These are phyloP conservation scores for Myrmophylax atrothorax DNA, from an alignment of 2,113 vertebrate species.

Conservation along the genomic window DNA sequence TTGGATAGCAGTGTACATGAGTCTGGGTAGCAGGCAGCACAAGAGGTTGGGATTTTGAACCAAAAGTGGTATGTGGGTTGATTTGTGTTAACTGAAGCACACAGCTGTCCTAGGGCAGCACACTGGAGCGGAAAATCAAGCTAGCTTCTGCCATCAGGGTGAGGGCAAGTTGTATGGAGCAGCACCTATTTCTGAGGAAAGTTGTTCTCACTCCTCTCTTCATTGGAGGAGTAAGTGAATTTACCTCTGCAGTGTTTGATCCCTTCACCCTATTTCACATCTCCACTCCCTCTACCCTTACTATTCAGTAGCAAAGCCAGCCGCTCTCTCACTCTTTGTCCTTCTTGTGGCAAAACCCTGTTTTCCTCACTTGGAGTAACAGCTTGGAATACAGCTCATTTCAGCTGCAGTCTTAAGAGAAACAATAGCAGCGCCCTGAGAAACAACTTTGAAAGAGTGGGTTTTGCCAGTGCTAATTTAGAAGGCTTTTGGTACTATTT, in stretches of 20 bases:
- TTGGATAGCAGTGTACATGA: background rate
- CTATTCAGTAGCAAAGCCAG: background rate
- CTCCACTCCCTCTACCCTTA: background rate
- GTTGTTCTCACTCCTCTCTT: background rate
- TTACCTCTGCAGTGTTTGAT: background rate
- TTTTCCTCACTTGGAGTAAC: background rate
- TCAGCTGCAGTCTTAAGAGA: background rate
- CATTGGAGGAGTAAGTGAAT: background rate
- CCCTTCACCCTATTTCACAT: background rate
- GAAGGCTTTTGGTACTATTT: background rate
- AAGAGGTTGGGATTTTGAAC: background rate
- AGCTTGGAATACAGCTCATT: background rate
- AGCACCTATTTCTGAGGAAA: background rate
- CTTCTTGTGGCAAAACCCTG: background rate
- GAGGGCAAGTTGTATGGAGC: background rate
- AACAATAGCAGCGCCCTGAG: background rate
- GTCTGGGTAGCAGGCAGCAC: background rate
- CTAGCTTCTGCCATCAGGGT: background rate
- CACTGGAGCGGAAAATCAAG: background rate
- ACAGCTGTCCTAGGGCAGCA: background rate
- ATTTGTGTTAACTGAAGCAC: background rate
- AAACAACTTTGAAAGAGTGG: background rate
- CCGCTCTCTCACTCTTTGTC: background rate
- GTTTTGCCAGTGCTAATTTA: background rate
- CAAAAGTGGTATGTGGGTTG: rapidly evolving